Percentiles rank a stretch among this genome's conserved stretches.
phyloP scores from a whole-genome alignment of 2,888 invertebrate genomes.

The Megamerina dolium region DNA sequence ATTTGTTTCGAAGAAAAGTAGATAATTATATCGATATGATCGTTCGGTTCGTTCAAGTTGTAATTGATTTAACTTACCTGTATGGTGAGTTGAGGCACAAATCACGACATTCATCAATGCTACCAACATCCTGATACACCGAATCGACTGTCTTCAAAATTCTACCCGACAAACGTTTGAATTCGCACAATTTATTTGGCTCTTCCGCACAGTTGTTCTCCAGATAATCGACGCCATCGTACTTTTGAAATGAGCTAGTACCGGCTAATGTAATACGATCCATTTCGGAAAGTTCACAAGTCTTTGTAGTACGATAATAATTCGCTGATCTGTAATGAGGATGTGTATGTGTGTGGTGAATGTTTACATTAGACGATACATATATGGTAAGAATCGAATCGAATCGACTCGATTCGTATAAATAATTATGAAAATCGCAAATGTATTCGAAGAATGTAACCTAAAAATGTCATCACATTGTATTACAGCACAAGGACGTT shows the following conservation, averaged over 20 bases:
- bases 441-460: neutral
- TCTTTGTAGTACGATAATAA: conserved; percentile 78
- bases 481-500: no score
- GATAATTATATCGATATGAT: no score
- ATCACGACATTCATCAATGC: conserved; percentile 80
- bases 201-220: conserved; percentile 92
- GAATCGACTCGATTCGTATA: neutral
- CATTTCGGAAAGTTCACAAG: conserved; percentile 85
- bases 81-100: conserved; percentile 83
- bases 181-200: conserved; percentile 86
- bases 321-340: conserved; percentile 71
- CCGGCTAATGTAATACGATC: conserved; percentile 84
- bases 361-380: no score
- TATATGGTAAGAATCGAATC: neutral
- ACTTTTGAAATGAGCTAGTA: conserved; percentile 67
- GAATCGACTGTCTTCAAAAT: conserved; percentile 90
- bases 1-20: no score
- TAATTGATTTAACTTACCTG: conserved; percentile 51
- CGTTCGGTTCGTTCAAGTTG: no score
- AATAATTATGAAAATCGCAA: neutral
- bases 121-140: conserved; percentile 82
- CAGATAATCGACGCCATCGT: conserved; percentile 70
- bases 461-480: neutral
- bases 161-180: conserved; percentile 79
- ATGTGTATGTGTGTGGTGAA: conserved; percentile 4